phyloP scores from a whole-genome alignment of 2,888 invertebrate species.

The Nasonovia ribisnigri region DNA sequence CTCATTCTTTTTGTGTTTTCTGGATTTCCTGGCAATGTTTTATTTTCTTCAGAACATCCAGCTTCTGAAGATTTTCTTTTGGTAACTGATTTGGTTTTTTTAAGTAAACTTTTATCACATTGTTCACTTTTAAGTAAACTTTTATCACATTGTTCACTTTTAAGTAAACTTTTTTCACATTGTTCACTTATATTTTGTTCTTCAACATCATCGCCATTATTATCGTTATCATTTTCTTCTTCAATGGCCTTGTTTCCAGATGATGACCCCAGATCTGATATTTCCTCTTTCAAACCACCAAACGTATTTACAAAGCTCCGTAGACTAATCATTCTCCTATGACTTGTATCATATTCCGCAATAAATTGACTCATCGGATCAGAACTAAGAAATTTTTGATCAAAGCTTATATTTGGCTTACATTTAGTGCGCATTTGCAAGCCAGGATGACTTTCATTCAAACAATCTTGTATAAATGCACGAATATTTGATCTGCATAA shows the following conservation, averaged over 20 bases:
- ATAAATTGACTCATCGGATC: background rate
- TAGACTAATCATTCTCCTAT: background rate
- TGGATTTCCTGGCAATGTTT: background rate
- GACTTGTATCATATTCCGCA: background rate
- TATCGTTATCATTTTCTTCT: background rate
- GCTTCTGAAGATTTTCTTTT: slow-evolving; percentile 50
- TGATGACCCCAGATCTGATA: background rate
- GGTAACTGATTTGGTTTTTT: background rate
- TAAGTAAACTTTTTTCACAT: background rate
- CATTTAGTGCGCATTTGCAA: slow-evolving; percentile 70
- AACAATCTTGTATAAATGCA: slow-evolving; percentile 73
- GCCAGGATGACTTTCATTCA: slow-evolving; percentile 73
- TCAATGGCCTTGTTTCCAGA: background rate
- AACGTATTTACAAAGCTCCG: background rate
- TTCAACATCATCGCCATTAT: background rate
- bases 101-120: background rate
- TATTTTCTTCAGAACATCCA: slow-evolving; percentile 2
- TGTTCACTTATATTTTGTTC: background rate
- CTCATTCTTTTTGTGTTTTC: slow-evolving; percentile 41
- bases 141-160: background rate
- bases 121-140: background rate
- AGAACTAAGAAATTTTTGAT: background rate
- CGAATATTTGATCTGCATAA: slow-evolving; percentile 76
- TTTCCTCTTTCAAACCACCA: background rate
- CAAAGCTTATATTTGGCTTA: background rate